Percentiles rank a stretch among this genome's conserved stretches.
These are phyloP conservation scores for Solenodon paradoxus DNA, from an alignment of 2,113 vertebrate genomes.

Conservation along the genomic window DNA sequence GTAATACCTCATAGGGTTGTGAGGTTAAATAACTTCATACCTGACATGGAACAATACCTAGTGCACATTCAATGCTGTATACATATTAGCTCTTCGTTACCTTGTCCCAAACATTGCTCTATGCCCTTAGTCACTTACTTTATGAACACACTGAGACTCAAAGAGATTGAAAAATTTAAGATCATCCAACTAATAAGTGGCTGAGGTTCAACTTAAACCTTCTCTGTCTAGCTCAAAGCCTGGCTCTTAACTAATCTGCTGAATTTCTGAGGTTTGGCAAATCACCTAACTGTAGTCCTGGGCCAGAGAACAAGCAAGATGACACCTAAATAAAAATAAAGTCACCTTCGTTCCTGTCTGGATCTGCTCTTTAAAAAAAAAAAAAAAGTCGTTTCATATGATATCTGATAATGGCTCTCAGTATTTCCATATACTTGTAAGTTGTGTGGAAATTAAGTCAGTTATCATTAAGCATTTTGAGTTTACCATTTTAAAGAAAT, in stretches of 20 bases:
- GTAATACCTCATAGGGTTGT: neutral
- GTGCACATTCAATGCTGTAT: neutral
- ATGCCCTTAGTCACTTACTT: neutral
- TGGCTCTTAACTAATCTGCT: neutral
- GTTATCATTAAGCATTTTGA: constrained; percentile 18
- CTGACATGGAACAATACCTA: neutral
- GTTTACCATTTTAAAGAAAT: constrained; percentile 33
- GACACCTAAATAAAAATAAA: no score
- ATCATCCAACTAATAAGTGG: neutral
- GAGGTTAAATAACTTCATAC: constrained; percentile 19
- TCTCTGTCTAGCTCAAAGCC: neutral
- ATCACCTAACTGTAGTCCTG: neutral
- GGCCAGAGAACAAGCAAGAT: no score
- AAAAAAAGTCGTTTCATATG: neutral
- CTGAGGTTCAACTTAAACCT: neutral
- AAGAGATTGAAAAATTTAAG: constrained; percentile 8
- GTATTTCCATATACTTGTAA: neutral
- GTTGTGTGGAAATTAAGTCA: constrained; percentile 4
- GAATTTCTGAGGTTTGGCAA: neutral
- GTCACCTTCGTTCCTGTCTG: no score
- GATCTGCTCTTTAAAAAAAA: no score
- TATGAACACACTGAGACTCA: neutral
- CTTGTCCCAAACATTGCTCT: neutral
- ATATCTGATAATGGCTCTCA: constrained; percentile 10
- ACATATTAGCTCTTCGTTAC: neutral